phyloP scores from a whole-genome alignment of 2,113 vertebrate genomes.

The Acrocephalus kingi region DNA sequence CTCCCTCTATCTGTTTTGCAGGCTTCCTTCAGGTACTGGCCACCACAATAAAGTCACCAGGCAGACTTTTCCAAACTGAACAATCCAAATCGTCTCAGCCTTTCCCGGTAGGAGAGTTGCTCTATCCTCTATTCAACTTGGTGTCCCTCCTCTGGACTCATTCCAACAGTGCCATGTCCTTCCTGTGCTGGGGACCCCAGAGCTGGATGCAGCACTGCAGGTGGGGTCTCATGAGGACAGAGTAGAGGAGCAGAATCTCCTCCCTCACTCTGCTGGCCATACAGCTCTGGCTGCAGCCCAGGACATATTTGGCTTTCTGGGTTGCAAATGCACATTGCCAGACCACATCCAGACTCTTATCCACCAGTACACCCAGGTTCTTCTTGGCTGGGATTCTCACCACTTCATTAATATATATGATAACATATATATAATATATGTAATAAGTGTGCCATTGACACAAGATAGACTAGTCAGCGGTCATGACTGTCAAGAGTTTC shows the following conservation, averaged over 20 bases:
- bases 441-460: neutral
- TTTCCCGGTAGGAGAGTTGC: neutral
- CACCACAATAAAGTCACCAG: neutral
- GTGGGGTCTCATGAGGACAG: neutral
- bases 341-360: neutral
- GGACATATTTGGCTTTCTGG: neutral
- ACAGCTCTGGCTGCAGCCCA: neutral
- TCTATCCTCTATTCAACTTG: neutral
- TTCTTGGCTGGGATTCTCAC: neutral
- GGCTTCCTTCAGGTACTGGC: neutral
- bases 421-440: neutral
- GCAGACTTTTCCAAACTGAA: neutral
- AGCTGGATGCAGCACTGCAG: neutral
- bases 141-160: neutral
- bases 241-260: neutral
- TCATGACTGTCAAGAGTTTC: neutral
- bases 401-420: neutral
- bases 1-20: no score
- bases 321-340: neutral
- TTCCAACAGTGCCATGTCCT: accelerated
- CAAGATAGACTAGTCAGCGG: neutral
- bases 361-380: neutral
- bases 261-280: accelerated
- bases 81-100: neutral
- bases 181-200: neutral